Percentiles rank a stretch among this genome's conserved stretches.
These are phyloP conservation scores for Dasyurus viverrinus DNA, from an alignment of 2,113 vertebrate genomes.

Conservation along the genomic window DNA sequence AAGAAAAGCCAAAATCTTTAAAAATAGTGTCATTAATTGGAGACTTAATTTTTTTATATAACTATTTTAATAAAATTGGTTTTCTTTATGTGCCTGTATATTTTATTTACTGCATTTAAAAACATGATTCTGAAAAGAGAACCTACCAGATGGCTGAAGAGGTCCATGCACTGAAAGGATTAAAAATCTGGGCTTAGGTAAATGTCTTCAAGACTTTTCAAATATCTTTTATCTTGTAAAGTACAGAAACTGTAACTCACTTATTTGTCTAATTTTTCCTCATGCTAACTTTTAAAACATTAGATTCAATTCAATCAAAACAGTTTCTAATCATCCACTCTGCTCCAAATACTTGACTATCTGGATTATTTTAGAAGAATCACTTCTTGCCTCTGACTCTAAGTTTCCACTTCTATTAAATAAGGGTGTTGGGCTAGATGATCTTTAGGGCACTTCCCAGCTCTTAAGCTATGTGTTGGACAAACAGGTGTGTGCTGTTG, in stretches of 20 bases:
- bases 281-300: neutral
- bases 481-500: constrained; percentile 42
- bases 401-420: neutral
- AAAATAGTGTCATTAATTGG: neutral
- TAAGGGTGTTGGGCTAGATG: neutral
- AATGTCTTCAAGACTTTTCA: neutral
- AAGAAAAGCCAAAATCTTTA: neutral
- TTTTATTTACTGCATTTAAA: neutral
- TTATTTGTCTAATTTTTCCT: neutral
- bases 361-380: neutral
- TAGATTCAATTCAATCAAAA: neutral
- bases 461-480: constrained; percentile 43
- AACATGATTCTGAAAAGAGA: neutral
- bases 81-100: neutral
- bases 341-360: neutral
- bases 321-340: neutral
- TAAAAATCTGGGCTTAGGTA: neutral
- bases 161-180: neutral
- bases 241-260: neutral
- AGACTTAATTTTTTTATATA: no score
- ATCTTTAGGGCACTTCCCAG: neutral
- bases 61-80: neutral
- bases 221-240: neutral
- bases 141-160: neutral
- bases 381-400: neutral